These are phyloP conservation scores for Drosophila varians DNA, from an alignment of 1,140 invertebrate species.

Conservation along the genomic window DNA sequence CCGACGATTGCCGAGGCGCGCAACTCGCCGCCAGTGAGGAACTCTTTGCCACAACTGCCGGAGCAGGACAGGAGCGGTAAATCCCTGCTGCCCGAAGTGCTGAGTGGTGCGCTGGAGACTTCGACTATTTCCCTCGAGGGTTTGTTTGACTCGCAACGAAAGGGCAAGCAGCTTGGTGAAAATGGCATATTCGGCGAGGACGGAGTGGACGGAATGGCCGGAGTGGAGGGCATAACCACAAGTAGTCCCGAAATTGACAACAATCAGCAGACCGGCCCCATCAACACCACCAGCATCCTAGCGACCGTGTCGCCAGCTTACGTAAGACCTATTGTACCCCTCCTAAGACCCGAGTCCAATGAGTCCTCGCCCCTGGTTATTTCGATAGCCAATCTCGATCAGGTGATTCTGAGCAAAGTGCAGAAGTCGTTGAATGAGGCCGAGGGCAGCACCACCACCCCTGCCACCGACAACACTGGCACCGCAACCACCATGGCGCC, in stretches of 20 bases:
- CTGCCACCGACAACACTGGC: background rate
- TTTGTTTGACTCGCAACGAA: conserved; percentile 85
- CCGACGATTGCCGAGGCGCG: conserved; percentile 12
- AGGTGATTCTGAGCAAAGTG: conserved; percentile 82
- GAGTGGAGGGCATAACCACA: background rate
- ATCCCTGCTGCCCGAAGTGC: conserved; percentile 70
- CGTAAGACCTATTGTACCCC: conserved; percentile 81
- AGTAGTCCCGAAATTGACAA: conserved; percentile 6
- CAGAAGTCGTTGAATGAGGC: conserved; percentile 44
- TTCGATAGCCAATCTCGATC: conserved; percentile 83
- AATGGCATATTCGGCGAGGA: conserved; percentile 12
- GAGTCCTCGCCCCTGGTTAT: conserved; percentile 83
- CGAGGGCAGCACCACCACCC: background rate
- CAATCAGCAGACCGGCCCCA: conserved; percentile 24
- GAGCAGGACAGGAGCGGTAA: conserved; percentile 63
- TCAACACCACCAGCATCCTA: conserved; percentile 17
- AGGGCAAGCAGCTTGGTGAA: conserved; percentile 62
- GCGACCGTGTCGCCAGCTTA: conserved; percentile 41
- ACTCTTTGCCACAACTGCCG: conserved; percentile 48
- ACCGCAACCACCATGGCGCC: conserved; percentile 17
- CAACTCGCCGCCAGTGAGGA: conserved; percentile 54
- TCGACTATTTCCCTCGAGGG: conserved; percentile 87
- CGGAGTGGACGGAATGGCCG: background rate
- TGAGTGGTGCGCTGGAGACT: conserved; percentile 83
- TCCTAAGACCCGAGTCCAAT: conserved; percentile 81